These are phyloP conservation scores for Acomys russatus DNA, from an alignment of 2,797 vertebrate species.

Conservation along the genomic window DNA sequence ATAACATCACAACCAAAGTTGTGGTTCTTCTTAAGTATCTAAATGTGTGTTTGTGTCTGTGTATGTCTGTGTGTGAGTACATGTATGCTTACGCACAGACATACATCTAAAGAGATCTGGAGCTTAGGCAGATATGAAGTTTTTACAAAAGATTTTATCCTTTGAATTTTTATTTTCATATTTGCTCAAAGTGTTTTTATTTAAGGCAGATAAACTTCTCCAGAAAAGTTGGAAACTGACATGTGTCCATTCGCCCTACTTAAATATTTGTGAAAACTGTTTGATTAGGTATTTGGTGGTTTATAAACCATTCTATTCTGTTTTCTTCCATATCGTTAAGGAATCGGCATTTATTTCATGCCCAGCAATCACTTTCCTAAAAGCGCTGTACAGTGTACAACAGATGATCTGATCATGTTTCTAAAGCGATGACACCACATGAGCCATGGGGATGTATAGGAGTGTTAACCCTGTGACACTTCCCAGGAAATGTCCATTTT, in stretches of 20 bases:
- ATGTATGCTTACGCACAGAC: not conserved
- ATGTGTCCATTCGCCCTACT: slow-evolving; percentile 48
- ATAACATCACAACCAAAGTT: slow-evolving; percentile 54
- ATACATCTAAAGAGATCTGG: slow-evolving; percentile 49
- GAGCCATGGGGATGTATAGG: not conserved
- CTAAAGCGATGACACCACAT: slow-evolving; percentile 29
- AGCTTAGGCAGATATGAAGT: slow-evolving; percentile 52
- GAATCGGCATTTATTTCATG: slow-evolving; percentile 64
- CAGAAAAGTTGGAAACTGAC: slow-evolving; percentile 58
- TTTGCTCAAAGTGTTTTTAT: slow-evolving; percentile 53
- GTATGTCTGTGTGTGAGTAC: not conserved
- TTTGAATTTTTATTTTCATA: slow-evolving; percentile 56
- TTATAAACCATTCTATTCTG: slow-evolving; percentile 12
- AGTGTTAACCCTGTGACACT: slow-evolving; percentile 1
- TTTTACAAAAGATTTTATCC: slow-evolving; percentile 57
- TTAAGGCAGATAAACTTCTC: slow-evolving; percentile 24
- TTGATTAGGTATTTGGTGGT: slow-evolving; percentile 35
- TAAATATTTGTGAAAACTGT: slow-evolving; percentile 47
- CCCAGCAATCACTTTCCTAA: slow-evolving; percentile 66
- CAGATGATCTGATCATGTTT: slow-evolving; percentile 49
- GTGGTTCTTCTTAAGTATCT: slow-evolving; percentile 17
- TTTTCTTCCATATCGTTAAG: slow-evolving; percentile 43
- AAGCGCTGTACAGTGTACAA: slow-evolving; percentile 58
- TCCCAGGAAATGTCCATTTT: not conserved
- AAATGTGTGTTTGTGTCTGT: too few species aligned